phyloP scores from a whole-genome alignment of 2,888 invertebrate species.

The Cinara cedri region DNA sequence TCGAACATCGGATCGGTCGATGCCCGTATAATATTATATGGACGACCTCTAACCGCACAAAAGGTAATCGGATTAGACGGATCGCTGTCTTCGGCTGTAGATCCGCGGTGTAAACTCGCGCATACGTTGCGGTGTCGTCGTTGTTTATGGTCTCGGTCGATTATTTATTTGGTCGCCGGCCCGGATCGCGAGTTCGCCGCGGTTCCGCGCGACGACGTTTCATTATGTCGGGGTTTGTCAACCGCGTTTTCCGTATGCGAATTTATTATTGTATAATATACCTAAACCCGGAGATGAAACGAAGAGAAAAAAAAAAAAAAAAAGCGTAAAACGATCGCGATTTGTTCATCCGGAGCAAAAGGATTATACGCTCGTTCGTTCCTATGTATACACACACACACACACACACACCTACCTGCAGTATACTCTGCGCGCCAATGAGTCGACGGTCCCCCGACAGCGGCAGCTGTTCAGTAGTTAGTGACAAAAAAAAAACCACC shows the following conservation, averaged over 20 bases:
- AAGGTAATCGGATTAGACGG: constrained; percentile 17
- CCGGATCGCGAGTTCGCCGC: constrained; percentile 20
- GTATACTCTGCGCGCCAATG: constrained; percentile 17
- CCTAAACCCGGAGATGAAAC: neutral
- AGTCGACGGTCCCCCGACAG: constrained; percentile 46
- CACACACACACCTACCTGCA: too few species aligned
- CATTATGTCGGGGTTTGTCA: constrained; percentile 45
- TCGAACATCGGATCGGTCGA: too few species aligned
- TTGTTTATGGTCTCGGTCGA: neutral
- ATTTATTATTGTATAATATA: neutral
- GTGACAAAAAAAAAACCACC: constrained; percentile 6
- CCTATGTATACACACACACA: too few species aligned
- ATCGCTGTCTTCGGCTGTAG: too few species aligned
- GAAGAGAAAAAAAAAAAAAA: constrained; percentile 11
- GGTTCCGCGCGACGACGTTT: constrained; percentile 1
- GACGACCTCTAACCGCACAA: too few species aligned
- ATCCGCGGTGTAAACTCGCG: neutral
- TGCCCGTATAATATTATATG: too few species aligned
- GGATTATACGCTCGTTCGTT: too few species aligned
- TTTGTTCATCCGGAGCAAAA: constrained; percentile 55
- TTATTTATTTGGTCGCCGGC: neutral
- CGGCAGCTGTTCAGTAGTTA: constrained; percentile 45
- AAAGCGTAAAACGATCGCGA: constrained; percentile 4
- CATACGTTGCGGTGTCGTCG: neutral
- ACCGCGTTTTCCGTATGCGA: constrained; percentile 27